Base-by-base conservation (phyloP, 2,888 invertebrate genomes). In the Pilophorus perplexus region DNA sequence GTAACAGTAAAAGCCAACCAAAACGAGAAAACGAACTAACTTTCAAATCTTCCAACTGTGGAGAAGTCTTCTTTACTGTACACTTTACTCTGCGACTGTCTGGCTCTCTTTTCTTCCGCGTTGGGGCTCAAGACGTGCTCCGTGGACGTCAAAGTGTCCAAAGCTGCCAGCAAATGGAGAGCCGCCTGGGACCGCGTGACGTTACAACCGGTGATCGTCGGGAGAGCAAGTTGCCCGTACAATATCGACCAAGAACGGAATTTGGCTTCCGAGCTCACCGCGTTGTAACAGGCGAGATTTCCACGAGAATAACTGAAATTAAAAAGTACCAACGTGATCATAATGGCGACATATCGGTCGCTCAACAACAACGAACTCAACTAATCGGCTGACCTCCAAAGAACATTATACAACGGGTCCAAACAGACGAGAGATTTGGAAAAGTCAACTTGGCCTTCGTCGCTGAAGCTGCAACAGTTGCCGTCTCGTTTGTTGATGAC, bases 341-440 rank as follows among this genome's bases (percentile, higher is more conserved):
- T n/a, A n/a, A n/a, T n/a, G n/a, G n/a, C n/a, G n/a, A n/a, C n/a
- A n/a, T n/a, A n/a, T n/a, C n/a, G n/a, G n/a, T n/a, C n/a, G n/a
- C n/a, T n/a, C n/a, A n/a, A n/a, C n/a, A n/a, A n/a, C n/a, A n/a
- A n/a, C n/a, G n/a, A n/a, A n/a, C n/a, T n/a, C n/a, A n/a, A n/a
- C n/a, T n/a, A n/a, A n/a, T n/a, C n/a, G n/a, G n/a, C 22, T 44
- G 87, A 97, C 72, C 92, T 89, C 97, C 97, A 98, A 1, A 98
- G 80, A 0, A 95, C 88, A 78, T 96, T 93, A 78, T 94, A 95
- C 60, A 89, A 81, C 0, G 95, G 93, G 79, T 98, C 98, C 73
- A 97, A 80, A 74, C 89, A 89, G 0, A 89, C 86, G 20, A 71
- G 52, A 88, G 85, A 71, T 87, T 86, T 73, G 87, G 86, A 16